phyloP scores from a whole-genome alignment of 2,797 vertebrate genomes.

The Rachycentron canadum region DNA sequence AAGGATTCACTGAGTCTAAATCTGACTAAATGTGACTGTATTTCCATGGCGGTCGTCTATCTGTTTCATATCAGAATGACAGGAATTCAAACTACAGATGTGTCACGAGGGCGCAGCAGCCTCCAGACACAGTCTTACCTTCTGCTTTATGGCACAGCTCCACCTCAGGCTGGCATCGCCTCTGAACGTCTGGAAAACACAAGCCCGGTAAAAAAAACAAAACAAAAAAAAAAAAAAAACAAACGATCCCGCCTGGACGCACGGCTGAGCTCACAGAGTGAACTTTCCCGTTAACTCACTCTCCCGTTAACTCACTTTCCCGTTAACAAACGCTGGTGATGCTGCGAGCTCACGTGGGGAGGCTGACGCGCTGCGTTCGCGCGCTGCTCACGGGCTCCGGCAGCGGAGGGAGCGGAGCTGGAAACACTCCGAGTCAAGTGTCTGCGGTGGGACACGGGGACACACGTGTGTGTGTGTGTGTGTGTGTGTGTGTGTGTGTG shows the following conservation, averaged over 20 bases:
- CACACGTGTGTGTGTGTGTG: no score
- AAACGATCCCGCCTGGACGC: conserved; percentile 21
- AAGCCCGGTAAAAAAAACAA: conserved; percentile 9
- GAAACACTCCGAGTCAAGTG: background rate
- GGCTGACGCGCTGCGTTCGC: conserved; percentile 59
- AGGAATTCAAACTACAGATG: background rate
- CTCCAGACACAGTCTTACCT: conserved; percentile 70
- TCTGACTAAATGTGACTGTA: background rate
- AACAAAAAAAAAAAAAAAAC: no score
- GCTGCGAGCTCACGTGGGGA: conserved; percentile 56
- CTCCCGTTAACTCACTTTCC: conserved; percentile 50
- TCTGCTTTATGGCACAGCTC: conserved; percentile 62
- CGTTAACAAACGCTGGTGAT: conserved; percentile 48
- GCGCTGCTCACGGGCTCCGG: conserved; percentile 1
- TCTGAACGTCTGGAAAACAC: conserved; percentile 43
- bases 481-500: no score
- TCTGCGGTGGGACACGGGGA: background rate
- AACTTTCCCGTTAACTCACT: conserved; percentile 64
- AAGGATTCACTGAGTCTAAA: background rate
- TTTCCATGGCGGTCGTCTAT: background rate
- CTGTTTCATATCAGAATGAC: background rate
- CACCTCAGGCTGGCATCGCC: conserved; percentile 63
- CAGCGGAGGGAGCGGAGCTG: rapidly evolving
- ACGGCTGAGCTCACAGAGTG: conserved; percentile 44
- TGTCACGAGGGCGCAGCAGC: conserved; percentile 18